These are phyloP conservation scores for Cataglyphis hispanica DNA, from an alignment of 1,140 invertebrate species.

Conservation along the genomic window DNA sequence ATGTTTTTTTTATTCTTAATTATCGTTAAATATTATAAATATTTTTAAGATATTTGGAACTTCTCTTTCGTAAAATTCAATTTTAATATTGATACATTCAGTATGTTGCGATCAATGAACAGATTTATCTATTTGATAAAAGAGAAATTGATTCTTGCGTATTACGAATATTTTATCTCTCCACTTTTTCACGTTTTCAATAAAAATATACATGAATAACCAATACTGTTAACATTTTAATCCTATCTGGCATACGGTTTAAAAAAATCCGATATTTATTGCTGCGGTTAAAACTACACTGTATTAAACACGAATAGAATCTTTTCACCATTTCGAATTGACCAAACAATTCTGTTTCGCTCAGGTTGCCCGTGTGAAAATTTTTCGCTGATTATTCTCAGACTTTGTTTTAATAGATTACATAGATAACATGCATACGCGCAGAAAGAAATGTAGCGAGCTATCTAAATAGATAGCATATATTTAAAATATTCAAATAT, in stretches of 20 bases:
- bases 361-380: neutral
- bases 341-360: neutral
- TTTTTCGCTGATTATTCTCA: neutral
- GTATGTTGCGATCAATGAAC: neutral
- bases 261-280: conserved; percentile 27
- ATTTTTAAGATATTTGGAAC: neutral
- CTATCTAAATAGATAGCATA: conserved; percentile 14
- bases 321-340: conserved; percentile 13
- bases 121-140: conserved; percentile 18
- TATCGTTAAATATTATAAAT: neutral
- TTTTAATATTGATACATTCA: neutral
- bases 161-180: conserved; percentile 12
- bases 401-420: neutral
- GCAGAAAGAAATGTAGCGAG: neutral
- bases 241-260: neutral
- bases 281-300: neutral
- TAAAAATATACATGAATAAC: neutral
- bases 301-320: conserved; percentile 6
- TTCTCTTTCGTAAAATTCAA: neutral
- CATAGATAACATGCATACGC: neutral
- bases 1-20: neutral
- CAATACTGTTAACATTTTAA: conserved; percentile 21
- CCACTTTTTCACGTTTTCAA: neutral
- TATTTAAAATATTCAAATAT: neutral
- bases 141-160: conserved; percentile 12